A percentile compares a stretch with the other conserved stretches of the same genome.
Conservation (phyloP, 2,888 invertebrate species). For the Nemoura dubitans region DNA sequence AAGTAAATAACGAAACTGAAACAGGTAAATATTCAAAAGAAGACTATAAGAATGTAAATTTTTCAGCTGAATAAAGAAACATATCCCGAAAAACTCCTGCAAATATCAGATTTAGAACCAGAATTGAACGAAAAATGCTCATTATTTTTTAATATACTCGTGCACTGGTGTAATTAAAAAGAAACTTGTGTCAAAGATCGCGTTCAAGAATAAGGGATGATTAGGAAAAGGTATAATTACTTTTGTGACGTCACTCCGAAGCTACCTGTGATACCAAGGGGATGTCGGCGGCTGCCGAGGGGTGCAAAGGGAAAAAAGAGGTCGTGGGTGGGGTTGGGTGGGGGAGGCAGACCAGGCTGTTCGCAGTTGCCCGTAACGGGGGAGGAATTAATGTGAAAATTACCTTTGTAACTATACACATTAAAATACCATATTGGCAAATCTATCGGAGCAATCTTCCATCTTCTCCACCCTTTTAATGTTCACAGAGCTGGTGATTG, state of each 20-base stretch:
- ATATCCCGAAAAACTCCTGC: no score
- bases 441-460: slow-evolving; percentile 35
- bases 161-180: background rate
- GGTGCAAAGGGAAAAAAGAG: background rate
- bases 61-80: background rate
- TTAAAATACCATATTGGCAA: slow-evolving; percentile 43
- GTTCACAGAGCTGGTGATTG: slow-evolving; percentile 31
- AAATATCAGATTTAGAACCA: no score
- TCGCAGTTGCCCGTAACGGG: background rate
- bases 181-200: background rate
- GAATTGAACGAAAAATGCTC: background rate
- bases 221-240: background rate
- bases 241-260: background rate
- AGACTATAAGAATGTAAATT: background rate
- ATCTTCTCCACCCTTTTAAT: slow-evolving; percentile 40
- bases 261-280: slow-evolving; percentile 20
- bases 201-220: background rate
- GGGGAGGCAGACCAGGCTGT: background rate
- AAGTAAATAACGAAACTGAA: background rate
- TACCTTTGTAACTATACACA: slow-evolving; percentile 38
- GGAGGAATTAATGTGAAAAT: slow-evolving; percentile 39
- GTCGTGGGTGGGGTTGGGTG: background rate
- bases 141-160: background rate
- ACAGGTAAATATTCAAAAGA: background rate
- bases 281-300: background rate